These are phyloP conservation scores for Caenorhabditis sulstoni DNA, from an alignment of 2,888 invertebrate species.

Conservation along the genomic window DNA sequence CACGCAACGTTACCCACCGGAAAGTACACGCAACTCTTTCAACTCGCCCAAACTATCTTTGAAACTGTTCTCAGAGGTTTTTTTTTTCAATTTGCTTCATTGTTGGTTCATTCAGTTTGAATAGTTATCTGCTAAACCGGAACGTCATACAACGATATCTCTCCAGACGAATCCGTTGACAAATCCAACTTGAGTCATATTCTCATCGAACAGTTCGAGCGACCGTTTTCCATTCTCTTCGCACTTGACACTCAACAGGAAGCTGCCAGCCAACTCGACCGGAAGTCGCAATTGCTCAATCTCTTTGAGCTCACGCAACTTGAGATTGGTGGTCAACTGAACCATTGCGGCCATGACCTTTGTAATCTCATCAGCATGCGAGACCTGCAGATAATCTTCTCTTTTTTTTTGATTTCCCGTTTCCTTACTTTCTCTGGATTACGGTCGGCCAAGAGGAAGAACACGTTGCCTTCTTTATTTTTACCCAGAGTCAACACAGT, in stretches of 20 bases:
- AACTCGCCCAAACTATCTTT: no score
- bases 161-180: constrained; percentile 50
- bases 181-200: constrained; percentile 53
- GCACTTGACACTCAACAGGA: constrained; percentile 39
- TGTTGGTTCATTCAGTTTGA: no score
- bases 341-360: constrained; percentile 50
- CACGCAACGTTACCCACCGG: no score
- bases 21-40: no score
- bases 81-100: no score
- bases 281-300: constrained; percentile 58
- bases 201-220: constrained; percentile 51
- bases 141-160: constrained; percentile 44
- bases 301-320: constrained; percentile 46
- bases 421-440: constrained; percentile 46
- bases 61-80: no score
- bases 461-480: constrained; percentile 31
- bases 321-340: constrained; percentile 53
- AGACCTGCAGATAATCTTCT: constrained; percentile 21
- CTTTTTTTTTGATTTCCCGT: neutral
- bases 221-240: constrained; percentile 32
- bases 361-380: constrained; percentile 31
- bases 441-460: constrained; percentile 46
- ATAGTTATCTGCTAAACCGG: constrained; percentile 21
- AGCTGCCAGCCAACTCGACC: constrained; percentile 50
- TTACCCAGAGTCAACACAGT: constrained; percentile 49